Evolutionary conservation across 2,888 invertebrate genomes (phyloP).

Genomic region (Iselma pallidipennis): DNA sequence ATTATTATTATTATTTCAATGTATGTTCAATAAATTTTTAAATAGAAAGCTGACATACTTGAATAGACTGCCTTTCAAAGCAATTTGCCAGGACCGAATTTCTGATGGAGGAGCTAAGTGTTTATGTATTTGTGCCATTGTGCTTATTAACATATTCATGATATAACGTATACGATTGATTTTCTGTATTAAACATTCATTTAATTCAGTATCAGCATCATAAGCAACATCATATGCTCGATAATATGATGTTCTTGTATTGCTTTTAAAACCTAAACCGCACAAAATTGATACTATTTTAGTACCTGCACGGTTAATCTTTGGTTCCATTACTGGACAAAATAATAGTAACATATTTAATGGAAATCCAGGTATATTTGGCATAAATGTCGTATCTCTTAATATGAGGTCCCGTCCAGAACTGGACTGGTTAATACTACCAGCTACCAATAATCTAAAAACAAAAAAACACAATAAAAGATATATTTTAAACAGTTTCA

Average conservation of each 20-base stretch:
- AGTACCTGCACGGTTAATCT: constrained; percentile 64
- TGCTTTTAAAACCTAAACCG: constrained; percentile 74
- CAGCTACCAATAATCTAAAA: constrained; percentile 69
- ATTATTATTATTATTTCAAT: no score
- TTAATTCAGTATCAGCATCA: constrained; percentile 74
- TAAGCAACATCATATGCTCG: constrained; percentile 86
- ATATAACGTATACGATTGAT: constrained; percentile 74
- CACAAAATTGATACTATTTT: constrained; percentile 80
- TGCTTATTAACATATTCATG: constrained; percentile 69
- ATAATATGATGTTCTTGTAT: constrained; percentile 64
- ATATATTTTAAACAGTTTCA: no score
- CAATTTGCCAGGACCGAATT: constrained; percentile 54
- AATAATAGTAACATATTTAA: constrained; percentile 80
- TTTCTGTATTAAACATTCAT: constrained; percentile 68
- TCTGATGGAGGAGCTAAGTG: constrained; percentile 47
- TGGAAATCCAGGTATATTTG: constrained; percentile 82
- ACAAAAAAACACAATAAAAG: no score
- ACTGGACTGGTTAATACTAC: constrained; percentile 61
- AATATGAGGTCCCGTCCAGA: constrained; percentile 61
- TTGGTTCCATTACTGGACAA: constrained; percentile 67
- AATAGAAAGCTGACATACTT: no score
- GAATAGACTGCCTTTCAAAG: constrained; percentile 56
- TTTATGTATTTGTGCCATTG: constrained; percentile 51
- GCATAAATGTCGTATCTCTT: constrained; percentile 88
- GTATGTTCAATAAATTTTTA: constrained; percentile 7